These are phyloP conservation scores for Pseudopodoces humilis DNA, from an alignment of 2,113 vertebrate genomes.

Conservation along the genomic window DNA sequence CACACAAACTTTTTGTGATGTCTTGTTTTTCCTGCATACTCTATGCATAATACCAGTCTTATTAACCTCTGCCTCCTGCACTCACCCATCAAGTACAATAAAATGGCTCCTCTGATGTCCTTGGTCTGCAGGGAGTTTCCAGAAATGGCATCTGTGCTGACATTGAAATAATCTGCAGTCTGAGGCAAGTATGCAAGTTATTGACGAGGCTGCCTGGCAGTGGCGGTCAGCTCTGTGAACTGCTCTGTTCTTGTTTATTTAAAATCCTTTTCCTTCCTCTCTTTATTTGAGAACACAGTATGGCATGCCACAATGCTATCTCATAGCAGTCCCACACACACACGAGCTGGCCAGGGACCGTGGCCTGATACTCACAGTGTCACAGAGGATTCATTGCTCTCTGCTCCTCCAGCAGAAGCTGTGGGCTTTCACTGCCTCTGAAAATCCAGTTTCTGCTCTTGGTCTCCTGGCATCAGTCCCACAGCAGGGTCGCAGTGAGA, in stretches of 20 bases:
- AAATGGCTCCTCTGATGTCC: slow-evolving; percentile 58
- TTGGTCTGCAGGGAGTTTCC: slow-evolving; percentile 61
- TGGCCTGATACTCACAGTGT: accelerated
- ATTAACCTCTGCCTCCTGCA: slow-evolving; percentile 52
- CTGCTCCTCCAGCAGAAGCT: neutral
- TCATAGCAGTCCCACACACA: neutral
- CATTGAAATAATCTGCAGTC: slow-evolving; percentile 57
- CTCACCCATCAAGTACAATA: slow-evolving; percentile 35
- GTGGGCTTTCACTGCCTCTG: neutral
- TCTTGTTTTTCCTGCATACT: neutral
- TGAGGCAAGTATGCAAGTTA: slow-evolving; percentile 35
- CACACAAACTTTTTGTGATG: neutral
- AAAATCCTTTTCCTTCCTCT: slow-evolving; percentile 45
- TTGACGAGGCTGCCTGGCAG: slow-evolving; percentile 38
- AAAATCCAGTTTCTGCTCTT: neutral
- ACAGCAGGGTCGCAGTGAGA: neutral
- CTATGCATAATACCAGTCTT: neutral
- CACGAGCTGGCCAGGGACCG: accelerated
- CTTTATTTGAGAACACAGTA: neutral
- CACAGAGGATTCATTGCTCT: neutral
- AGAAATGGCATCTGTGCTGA: slow-evolving; percentile 60
- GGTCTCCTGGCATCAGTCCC: neutral
- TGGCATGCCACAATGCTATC: neutral
- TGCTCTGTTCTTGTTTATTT: neutral
- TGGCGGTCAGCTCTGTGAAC: neutral